Evolutionary conservation across 1,140 invertebrate species (phyloP).

Genomic region (Aradophagus sp.): DNA sequence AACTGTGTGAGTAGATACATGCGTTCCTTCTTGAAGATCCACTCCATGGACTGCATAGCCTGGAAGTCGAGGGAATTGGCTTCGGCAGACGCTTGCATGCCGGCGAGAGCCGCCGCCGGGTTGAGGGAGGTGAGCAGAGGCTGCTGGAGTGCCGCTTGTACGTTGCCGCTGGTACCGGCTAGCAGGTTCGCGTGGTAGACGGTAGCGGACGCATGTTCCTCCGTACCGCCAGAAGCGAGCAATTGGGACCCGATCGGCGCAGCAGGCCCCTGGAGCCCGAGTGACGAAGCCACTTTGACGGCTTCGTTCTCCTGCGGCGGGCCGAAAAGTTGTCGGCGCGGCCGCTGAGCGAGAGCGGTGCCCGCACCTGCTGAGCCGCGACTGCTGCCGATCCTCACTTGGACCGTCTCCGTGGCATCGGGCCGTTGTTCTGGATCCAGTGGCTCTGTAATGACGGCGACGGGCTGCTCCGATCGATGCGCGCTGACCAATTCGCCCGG

Average conservation of each 20-base stretch:
- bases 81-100: conserved; percentile 84
- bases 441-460: conserved; percentile 42
- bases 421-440: conserved; percentile 36
- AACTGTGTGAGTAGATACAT: conserved; percentile 93
- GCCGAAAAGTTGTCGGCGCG: conserved; percentile 65
- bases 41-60: conserved; percentile 94
- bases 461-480: conserved; percentile 4
- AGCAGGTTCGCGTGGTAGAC: conserved; percentile 73
- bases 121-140: conserved; percentile 69
- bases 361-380: conserved; percentile 30
- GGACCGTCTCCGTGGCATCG: conserved; percentile 52
- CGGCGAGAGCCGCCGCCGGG: conserved; percentile 78
- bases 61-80: conserved; percentile 80
- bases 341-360: too few species aligned
- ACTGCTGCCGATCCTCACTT: conserved; percentile 33
- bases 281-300: conserved; percentile 76
- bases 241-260: conserved; percentile 74
- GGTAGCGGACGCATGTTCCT: conserved; percentile 69
- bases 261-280: conserved; percentile 74
- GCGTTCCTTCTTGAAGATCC: conserved; percentile 94
- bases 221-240: conserved; percentile 68
- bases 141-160: conserved; percentile 70
- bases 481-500: conserved; percentile 18
- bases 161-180: conserved; percentile 72
- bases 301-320: conserved; percentile 70